Evolutionary conservation across 2,888 invertebrate species (phyloP).

Genomic region (Dynastes maya): DNA sequence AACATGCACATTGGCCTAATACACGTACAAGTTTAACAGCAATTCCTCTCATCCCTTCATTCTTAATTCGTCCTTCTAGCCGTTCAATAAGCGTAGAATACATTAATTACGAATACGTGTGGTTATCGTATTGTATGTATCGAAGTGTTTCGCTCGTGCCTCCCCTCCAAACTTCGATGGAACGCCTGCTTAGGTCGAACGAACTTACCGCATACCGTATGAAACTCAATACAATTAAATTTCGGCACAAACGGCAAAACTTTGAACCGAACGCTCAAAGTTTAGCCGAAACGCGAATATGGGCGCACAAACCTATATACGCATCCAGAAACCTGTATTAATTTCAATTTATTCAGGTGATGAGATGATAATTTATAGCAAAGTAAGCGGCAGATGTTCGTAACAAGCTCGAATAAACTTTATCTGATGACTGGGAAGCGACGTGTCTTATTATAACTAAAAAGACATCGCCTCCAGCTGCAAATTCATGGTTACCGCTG

Average conservation of each 20-base stretch:
- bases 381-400: constrained; percentile 30
- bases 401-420: constrained; percentile 11
- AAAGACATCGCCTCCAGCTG: neutral
- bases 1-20: no score
- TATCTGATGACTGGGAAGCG: neutral
- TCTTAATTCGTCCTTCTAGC: neutral
- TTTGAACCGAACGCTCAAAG: neutral
- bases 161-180: neutral
- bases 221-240: constrained; percentile 45
- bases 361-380: constrained; percentile 43
- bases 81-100: neutral
- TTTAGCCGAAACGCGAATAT: neutral
- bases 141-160: neutral
- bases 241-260: constrained; percentile 29
- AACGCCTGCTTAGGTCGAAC: constrained; percentile 6
- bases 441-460: neutral
- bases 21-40: no score
- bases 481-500: no score
- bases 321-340: constrained; percentile 17
- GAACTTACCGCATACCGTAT: constrained; percentile 5
- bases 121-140: constrained; percentile 14
- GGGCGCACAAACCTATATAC: neutral
- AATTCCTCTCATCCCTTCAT: neutral
- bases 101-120: constrained; percentile 18
- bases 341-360: constrained; percentile 38